Percentiles rank a stretch among this genome's conserved stretches.
phyloP scores from a whole-genome alignment of 1,140 invertebrate genomes.

The Aradophagus sp. region DNA sequence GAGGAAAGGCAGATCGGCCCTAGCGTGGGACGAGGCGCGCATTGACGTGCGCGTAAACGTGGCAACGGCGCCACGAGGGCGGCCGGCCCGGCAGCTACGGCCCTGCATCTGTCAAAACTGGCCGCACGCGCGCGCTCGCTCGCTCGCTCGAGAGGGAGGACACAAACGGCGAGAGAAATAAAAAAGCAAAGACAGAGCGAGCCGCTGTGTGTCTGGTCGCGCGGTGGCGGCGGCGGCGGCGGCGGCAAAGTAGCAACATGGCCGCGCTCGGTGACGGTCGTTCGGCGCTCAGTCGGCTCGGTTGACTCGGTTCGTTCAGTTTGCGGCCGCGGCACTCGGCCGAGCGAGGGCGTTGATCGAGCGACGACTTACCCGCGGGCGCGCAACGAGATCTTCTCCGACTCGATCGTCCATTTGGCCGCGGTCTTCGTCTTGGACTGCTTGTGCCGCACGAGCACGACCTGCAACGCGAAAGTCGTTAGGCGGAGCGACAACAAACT shows the following conservation, averaged over 20 bases:
- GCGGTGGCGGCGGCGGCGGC: constrained; percentile 12
- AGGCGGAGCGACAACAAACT: too few species aligned
- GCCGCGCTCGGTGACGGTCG: constrained; percentile 60
- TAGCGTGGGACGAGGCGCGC: too few species aligned
- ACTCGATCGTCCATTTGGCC: constrained; percentile 36
- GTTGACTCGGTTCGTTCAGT: too few species aligned
- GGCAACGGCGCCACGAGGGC: constrained; percentile 33
- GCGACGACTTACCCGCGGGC: constrained; percentile 44
- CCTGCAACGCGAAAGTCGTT: constrained; percentile 20
- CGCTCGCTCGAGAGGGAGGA: too few species aligned
- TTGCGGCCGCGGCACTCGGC: too few species aligned
- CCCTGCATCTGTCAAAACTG: constrained; percentile 47
- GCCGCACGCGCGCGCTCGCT: constrained; percentile 4
- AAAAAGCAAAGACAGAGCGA: constrained; percentile 33
- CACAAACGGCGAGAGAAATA: too few species aligned
- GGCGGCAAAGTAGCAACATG: constrained; percentile 64
- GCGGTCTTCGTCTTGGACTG: constrained; percentile 41
- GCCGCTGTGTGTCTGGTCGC: constrained; percentile 33
- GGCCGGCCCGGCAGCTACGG: constrained; percentile 2
- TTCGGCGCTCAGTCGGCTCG: constrained; percentile 26
- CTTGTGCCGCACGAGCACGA: constrained; percentile 26
- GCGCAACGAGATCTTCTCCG: constrained; percentile 38
- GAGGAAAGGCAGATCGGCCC: too few species aligned
- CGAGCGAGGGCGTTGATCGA: too few species aligned
- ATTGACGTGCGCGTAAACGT: constrained; percentile 2